Percentiles rank a stretch among this genome's conserved stretches.
Evolutionary conservation across 30 jellyfish, hydroid and myxozoan genomes (phyloP).

Genomic region (Cassiopea xamachana): DNA sequence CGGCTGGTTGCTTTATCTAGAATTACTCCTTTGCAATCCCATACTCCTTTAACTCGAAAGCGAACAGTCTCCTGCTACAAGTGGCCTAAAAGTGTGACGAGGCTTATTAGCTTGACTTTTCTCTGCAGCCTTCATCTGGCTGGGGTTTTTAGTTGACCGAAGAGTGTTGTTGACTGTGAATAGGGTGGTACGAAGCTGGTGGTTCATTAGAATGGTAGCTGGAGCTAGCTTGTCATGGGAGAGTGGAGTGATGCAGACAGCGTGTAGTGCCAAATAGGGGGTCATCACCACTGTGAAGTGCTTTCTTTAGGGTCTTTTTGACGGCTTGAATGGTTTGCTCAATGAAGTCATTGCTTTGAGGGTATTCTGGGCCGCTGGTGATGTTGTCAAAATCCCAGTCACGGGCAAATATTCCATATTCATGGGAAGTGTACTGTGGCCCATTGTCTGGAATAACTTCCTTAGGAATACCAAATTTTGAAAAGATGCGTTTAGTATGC

Average conservation of each 20-base stretch:
- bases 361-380: constrained; percentile 8
- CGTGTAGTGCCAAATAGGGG: not conserved
- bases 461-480: constrained; percentile 53
- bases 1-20: no score
- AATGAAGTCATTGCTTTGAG: constrained; percentile 31
- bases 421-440: no score
- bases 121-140: not conserved
- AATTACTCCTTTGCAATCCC: not conserved
- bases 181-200: not conserved
- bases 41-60: not conserved
- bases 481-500: constrained; percentile 42
- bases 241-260: not conserved
- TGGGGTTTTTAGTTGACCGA: not conserved
- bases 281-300: constrained; percentile 26
- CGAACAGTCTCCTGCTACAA: not conserved
- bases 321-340: constrained; percentile 32
- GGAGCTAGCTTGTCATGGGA: not conserved
- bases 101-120: not conserved
- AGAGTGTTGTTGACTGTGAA: not conserved
- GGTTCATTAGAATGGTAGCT: not conserved
- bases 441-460: not conserved
- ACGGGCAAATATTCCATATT: no score
- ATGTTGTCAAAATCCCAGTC: not conserved
- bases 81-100: not conserved
- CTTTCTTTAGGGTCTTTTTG: no score